Evolutionary conservation across 2,113 vertebrate species (phyloP).

Genomic region (Morphnarchus princeps): DNA sequence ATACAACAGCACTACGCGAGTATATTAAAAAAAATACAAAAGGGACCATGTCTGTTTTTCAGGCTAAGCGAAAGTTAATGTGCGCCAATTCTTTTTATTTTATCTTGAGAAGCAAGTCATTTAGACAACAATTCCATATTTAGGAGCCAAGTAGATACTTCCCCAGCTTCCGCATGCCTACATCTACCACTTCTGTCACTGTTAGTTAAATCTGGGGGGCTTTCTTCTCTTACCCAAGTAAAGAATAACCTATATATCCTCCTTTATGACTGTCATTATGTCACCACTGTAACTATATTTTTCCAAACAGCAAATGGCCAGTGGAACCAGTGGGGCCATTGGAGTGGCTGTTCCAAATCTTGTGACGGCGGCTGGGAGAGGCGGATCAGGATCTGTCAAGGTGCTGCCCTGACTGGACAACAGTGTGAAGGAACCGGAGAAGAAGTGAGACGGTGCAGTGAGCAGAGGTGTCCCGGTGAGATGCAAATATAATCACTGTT

Average conservation of each 20-base stretch:
- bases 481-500: background rate
- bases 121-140: background rate
- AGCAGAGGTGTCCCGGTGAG: conserved; percentile 96
- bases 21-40: background rate
- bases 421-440: conserved; percentile 91
- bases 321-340: conserved; percentile 97
- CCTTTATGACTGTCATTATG: background rate
- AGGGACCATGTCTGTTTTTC: background rate
- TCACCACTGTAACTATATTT: background rate
- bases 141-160: background rate
- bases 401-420: conserved; percentile 84
- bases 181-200: background rate
- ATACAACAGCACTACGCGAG: background rate
- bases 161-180: background rate
- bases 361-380: conserved; percentile 96
- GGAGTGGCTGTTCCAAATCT: conserved; percentile 97
- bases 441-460: conserved; percentile 92
- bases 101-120: background rate
- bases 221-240: background rate
- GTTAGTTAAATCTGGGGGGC: background rate
- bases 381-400: conserved; percentile 89
- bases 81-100: background rate
- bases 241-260: background rate
- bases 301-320: conserved; percentile 90
- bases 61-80: background rate